A percentile compares a stretch with the other conserved stretches of the same genome.
Conservation (phyloP, 2,888 invertebrate genomes). For the Spicauda simplicius region DNA sequence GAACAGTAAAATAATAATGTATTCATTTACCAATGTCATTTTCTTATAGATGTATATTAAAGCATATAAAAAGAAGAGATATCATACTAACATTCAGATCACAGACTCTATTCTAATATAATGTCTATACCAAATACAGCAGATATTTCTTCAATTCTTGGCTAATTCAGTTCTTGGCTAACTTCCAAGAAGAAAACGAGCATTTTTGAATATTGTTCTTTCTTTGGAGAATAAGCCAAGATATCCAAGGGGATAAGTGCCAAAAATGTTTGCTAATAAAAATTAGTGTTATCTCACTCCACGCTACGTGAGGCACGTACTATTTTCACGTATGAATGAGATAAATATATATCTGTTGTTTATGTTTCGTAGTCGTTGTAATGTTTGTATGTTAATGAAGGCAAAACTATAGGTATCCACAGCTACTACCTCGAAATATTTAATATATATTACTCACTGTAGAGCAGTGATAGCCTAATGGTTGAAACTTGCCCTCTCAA, state of each 20-base stretch:
- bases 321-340: conserved; percentile 20
- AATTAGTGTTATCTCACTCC: conserved; percentile 17
- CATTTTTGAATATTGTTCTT: conserved; percentile 51
- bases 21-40: too few relatives aligned
- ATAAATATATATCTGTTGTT: neutral
- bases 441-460: too few relatives aligned
- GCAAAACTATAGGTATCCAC: too few relatives aligned
- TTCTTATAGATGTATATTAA: neutral
- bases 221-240: conserved; percentile 48
- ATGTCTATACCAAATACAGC: conserved; percentile 2
- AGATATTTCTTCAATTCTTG: conserved; percentile 46
- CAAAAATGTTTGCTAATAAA: conserved; percentile 52
- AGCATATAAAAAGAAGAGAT: neutral
- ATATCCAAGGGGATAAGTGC: conserved; percentile 46
- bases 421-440: too few relatives aligned
- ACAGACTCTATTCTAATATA: neutral
- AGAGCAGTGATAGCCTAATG: too few relatives aligned
- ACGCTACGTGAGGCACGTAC: conserved; percentile 12
- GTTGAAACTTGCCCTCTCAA: too few relatives aligned
- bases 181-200: conserved; percentile 49
- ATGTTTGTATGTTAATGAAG: neutral
- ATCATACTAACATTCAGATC: neutral
- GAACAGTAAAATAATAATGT: too few relatives aligned
- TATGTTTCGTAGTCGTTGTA: neutral
- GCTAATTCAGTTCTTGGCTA: conserved; percentile 54